These are phyloP conservation scores for Panurus biarmicus DNA, from an alignment of 2,113 vertebrate genomes.

Conservation along the genomic window DNA sequence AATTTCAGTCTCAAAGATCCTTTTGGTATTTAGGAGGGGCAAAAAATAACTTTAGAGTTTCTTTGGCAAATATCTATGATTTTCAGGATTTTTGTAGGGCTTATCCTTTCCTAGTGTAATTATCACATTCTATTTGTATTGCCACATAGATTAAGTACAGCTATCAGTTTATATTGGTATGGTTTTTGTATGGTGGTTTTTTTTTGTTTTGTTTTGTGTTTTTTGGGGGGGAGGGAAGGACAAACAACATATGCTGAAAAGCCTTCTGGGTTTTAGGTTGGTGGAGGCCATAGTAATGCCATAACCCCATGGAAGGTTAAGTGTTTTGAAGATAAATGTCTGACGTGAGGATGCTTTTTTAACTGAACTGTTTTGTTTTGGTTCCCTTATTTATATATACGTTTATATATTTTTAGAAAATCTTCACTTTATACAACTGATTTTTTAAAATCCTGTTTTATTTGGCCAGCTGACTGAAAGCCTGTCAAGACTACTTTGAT, in stretches of 20 bases:
- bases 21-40: not conserved
- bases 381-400: not conserved
- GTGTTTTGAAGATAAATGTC: not conserved
- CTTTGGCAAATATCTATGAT: not conserved
- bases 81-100: not conserved
- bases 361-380: not conserved
- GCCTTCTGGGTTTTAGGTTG: not conserved
- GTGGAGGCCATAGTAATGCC: not conserved
- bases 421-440: not conserved
- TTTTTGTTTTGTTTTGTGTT: not conserved
- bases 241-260: not conserved
- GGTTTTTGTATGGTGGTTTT: not conserved
- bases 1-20: not conserved
- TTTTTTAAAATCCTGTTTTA: not conserved
- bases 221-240: accelerated
- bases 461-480: not conserved
- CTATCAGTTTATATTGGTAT: not conserved
- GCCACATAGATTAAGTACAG: not conserved
- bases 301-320: not conserved
- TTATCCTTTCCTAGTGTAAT: not conserved
- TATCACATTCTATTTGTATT: not conserved
- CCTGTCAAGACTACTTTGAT: not conserved
- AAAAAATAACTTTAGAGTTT: not conserved
- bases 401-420: not conserved
- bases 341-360: not conserved